These are phyloP conservation scores for Ferrisia virgata DNA, from an alignment of 2,888 invertebrate genomes.

Conservation along the genomic window DNA sequence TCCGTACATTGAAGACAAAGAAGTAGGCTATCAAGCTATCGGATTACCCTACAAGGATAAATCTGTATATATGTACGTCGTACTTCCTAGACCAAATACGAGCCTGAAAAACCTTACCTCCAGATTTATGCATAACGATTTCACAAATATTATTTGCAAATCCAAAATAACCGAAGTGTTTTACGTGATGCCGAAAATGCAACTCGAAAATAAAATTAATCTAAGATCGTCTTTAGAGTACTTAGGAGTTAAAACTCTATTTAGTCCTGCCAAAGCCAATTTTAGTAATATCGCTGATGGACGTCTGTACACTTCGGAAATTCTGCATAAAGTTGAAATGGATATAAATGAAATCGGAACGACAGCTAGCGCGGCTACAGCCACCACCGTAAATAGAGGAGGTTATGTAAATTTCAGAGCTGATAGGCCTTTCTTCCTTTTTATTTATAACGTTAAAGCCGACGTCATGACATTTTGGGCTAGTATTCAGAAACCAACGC, in stretches of 20 bases:
- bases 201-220: slow-evolving; percentile 61
- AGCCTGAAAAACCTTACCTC: slow-evolving; percentile 53
- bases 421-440: slow-evolving; percentile 56
- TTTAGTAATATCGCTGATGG: slow-evolving; percentile 53
- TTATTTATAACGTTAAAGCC: slow-evolving; percentile 55
- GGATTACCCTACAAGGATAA: slow-evolving; percentile 55
- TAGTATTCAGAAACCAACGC: slow-evolving; percentile 48
- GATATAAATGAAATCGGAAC: slow-evolving; percentile 57
- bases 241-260: slow-evolving; percentile 64
- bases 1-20: slow-evolving; percentile 59
- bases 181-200: slow-evolving; percentile 65
- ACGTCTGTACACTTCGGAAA: slow-evolving; percentile 51
- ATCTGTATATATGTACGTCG: slow-evolving; percentile 55
- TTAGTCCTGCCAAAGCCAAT: slow-evolving; percentile 62
- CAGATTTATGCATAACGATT: slow-evolving; percentile 58
- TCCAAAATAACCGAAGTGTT: slow-evolving; percentile 47
- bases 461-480: slow-evolving; percentile 56
- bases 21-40: slow-evolving; percentile 55
- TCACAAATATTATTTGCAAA: slow-evolving; percentile 50
- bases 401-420: slow-evolving; percentile 53
- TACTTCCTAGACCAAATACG: slow-evolving; percentile 53
- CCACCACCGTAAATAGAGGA: slow-evolving; percentile 53
- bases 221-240: slow-evolving; percentile 59
- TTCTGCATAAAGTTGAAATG: slow-evolving; percentile 57
- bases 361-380: slow-evolving; percentile 56